These are phyloP conservation scores for Rana temporaria DNA, from an alignment of 2,113 vertebrate species.

Conservation along the genomic window DNA sequence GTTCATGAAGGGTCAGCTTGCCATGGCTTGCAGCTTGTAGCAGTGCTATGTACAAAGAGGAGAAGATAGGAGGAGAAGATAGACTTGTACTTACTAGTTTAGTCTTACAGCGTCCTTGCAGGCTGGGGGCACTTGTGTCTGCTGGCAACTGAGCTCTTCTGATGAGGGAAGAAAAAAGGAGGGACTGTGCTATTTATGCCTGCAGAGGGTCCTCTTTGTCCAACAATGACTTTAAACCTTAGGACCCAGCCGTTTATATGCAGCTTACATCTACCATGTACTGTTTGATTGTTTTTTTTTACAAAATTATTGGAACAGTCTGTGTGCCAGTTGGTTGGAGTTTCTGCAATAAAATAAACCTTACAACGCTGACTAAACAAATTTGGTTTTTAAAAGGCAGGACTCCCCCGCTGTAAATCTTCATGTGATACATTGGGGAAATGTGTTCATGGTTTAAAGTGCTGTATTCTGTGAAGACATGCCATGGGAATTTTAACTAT, in stretches of 20 bases:
- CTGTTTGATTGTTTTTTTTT: conserved; percentile 53
- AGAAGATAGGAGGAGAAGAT: neutral
- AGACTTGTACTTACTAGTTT: conserved; percentile 68
- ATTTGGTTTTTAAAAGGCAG: conserved; percentile 40
- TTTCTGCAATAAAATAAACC: conserved; percentile 58
- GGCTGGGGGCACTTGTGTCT: conserved; percentile 73
- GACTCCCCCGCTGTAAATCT: neutral
- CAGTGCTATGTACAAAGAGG: neutral
- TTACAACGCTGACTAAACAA: conserved; percentile 59
- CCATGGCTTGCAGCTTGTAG: neutral
- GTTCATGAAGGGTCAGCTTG: neutral
- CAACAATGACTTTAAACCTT: conserved; percentile 71
- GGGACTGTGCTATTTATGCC: conserved; percentile 80
- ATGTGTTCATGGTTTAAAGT: conserved; percentile 1
- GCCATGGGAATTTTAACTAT: neutral
- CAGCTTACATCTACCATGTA: conserved; percentile 62
- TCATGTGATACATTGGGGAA: conserved; percentile 34
- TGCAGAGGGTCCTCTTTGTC: conserved; percentile 72
- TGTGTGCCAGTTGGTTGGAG: conserved; percentile 55
- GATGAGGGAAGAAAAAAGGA: conserved; percentile 70
- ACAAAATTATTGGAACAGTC: conserved; percentile 45
- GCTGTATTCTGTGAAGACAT: neutral
- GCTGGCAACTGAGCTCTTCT: conserved; percentile 82
- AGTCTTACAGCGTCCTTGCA: conserved; percentile 61
- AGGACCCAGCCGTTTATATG: conserved; percentile 68